Conservation (phyloP, 2,113 vertebrate species). For the Sander vitreus region DNA sequence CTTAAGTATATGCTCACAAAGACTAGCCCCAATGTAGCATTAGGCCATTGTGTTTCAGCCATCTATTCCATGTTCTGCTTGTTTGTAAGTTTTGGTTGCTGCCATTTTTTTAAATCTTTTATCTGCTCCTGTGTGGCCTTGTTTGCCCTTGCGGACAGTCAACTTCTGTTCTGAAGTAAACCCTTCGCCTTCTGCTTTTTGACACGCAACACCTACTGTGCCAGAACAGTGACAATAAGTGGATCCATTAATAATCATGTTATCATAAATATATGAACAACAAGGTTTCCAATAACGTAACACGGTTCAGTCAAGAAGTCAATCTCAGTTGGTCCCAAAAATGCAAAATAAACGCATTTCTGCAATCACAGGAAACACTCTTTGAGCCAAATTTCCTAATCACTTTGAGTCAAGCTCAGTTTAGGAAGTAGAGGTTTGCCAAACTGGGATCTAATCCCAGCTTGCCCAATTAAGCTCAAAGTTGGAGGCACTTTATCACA, state of each 20-base stretch:
- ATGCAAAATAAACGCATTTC: slow-evolving; percentile 8
- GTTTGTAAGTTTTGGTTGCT: not conserved
- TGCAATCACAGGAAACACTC: not conserved
- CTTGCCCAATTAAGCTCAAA: slow-evolving; percentile 28
- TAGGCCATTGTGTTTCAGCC: not conserved
- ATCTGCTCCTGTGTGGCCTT: not conserved
- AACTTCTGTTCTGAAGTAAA: slow-evolving; percentile 8
- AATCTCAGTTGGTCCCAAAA: not conserved
- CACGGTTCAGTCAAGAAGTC: slow-evolving; percentile 2
- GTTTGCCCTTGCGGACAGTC: not conserved
- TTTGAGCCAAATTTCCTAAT: slow-evolving; percentile 16
- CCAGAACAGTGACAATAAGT: not conserved
- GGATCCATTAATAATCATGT: not conserved
- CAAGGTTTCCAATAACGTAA: slow-evolving; percentile 5
- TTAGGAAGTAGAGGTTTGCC: slow-evolving; percentile 18
- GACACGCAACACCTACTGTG: not conserved
- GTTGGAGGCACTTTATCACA: slow-evolving; percentile 34
- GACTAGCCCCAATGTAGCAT: not conserved
- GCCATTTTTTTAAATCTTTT: not conserved
- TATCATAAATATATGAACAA: not conserved
- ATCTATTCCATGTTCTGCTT: not conserved
- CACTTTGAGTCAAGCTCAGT: slow-evolving; percentile 20
- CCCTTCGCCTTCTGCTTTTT: not conserved
- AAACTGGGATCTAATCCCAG: slow-evolving; percentile 26
- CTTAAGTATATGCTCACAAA: not conserved